A percentile compares a stretch with the other conserved stretches of the same genome.
Conservation (phyloP, 2,888 invertebrate species). For the Xanthia togata region DNA sequence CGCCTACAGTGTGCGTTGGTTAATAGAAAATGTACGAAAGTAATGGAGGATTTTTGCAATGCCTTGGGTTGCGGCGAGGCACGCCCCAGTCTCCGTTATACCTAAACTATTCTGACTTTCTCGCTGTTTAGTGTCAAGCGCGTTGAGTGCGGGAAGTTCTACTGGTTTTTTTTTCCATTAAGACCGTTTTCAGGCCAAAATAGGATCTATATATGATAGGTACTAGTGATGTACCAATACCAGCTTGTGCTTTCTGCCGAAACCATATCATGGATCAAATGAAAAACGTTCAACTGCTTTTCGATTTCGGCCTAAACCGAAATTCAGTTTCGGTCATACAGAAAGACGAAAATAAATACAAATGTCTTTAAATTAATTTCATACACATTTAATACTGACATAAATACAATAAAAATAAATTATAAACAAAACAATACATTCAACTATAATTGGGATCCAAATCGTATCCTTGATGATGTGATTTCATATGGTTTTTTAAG, state of each 20-base stretch:
- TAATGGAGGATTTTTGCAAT: no score
- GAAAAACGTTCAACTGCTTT: not conserved
- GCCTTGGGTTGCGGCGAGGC: no score
- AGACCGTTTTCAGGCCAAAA: not conserved
- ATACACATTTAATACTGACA: slow-evolving; percentile 64
- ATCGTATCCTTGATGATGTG: slow-evolving; percentile 85
- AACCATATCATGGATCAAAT: not conserved
- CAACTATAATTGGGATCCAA: slow-evolving; percentile 73
- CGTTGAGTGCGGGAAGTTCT: not conserved
- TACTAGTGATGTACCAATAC: slow-evolving; percentile 3
- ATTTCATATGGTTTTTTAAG: slow-evolving; percentile 90
- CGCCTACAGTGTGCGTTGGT: no score
- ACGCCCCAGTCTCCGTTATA: no score
- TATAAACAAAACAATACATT: slow-evolving; percentile 27
- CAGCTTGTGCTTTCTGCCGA: not conserved
- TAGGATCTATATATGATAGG: no score
- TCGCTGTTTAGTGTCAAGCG: not conserved
- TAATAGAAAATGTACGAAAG: no score
- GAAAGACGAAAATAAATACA: not conserved
- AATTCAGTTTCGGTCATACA: not conserved
- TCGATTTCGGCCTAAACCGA: not conserved
- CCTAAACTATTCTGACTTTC: not conserved
- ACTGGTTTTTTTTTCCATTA: not conserved
- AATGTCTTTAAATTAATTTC: slow-evolving; percentile 20
- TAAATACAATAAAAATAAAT: slow-evolving; percentile 38